phyloP scores from a whole-genome alignment of 2,113 vertebrate species.

The Xerus inauris region DNA sequence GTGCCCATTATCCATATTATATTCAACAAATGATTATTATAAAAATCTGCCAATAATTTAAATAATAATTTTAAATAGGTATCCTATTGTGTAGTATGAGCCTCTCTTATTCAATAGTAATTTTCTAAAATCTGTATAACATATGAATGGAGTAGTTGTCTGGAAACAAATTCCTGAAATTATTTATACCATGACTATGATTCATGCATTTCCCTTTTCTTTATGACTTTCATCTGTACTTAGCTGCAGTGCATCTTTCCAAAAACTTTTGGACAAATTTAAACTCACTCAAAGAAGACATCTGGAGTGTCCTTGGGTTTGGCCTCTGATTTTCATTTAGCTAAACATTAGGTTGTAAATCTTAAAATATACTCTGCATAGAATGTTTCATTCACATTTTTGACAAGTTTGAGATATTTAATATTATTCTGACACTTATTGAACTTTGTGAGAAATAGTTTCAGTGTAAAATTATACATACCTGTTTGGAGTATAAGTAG shows the following conservation, averaged over 20 bases:
- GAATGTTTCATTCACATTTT: conserved; percentile 61
- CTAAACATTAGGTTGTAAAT: conserved; percentile 59
- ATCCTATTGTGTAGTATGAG: neutral
- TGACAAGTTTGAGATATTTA: conserved; percentile 49
- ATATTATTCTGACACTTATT: conserved; percentile 28
- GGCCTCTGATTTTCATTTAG: conserved; percentile 58
- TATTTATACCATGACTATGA: conserved; percentile 67
- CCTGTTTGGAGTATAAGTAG: conserved; percentile 13
- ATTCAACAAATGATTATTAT: conserved; percentile 37
- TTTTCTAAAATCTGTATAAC: conserved; percentile 60
- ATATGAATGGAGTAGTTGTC: conserved; percentile 69
- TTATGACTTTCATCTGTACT: conserved; percentile 72
- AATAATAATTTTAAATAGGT: conserved; percentile 46
- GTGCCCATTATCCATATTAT: neutral
- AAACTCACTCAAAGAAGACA: conserved; percentile 62
- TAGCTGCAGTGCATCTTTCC: conserved; percentile 63
- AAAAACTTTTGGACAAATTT: conserved; percentile 68
- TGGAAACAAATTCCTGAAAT: conserved; percentile 68
- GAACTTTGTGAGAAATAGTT: conserved; percentile 16
- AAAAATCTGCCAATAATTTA: neutral
- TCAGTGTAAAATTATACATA: conserved; percentile 7
- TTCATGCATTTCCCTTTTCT: conserved; percentile 67
- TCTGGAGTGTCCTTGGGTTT: conserved; percentile 60
- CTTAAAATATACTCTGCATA: conserved; percentile 56
- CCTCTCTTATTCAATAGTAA: neutral